A percentile compares a stretch with the other conserved stretches of the same genome.
These are phyloP conservation scores for Paramormyrops hopkinsi DNA, from an alignment of 2,797 vertebrate species.

Conservation along the genomic window DNA sequence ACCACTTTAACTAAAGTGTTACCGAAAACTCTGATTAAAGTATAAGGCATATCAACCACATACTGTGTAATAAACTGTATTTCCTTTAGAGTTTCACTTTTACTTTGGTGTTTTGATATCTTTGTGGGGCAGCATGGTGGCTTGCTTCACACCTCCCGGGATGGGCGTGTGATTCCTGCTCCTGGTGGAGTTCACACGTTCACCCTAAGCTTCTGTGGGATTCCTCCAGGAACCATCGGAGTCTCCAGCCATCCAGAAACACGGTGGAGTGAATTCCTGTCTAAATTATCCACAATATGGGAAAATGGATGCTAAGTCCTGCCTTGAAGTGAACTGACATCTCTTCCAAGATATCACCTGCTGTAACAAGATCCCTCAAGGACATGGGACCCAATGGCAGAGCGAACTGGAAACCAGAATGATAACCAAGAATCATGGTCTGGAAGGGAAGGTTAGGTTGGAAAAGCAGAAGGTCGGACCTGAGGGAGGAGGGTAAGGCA, in stretches of 20 bases:
- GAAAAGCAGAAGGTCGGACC: neutral
- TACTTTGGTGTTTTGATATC: neutral
- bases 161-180: neutral
- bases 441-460: neutral
- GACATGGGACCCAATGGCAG: neutral
- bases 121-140: neutral
- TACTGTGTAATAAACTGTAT: neutral
- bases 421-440: neutral
- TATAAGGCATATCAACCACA: neutral
- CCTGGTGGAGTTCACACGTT: neutral
- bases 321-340: neutral
- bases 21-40: neutral
- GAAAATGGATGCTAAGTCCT: neutral
- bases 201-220: neutral
- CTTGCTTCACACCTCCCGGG: neutral
- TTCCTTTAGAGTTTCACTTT: neutral
- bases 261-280: neutral
- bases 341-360: neutral
- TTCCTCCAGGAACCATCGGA: neutral
- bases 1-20: neutral
- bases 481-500: neutral
- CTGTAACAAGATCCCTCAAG: neutral
- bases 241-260: neutral
- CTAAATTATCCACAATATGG: neutral
- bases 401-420: neutral